A percentile compares a stretch with the other conserved stretches of the same genome.
phyloP scores from a whole-genome alignment of 2,113 vertebrate species.

The Heptranchias perlo region DNA sequence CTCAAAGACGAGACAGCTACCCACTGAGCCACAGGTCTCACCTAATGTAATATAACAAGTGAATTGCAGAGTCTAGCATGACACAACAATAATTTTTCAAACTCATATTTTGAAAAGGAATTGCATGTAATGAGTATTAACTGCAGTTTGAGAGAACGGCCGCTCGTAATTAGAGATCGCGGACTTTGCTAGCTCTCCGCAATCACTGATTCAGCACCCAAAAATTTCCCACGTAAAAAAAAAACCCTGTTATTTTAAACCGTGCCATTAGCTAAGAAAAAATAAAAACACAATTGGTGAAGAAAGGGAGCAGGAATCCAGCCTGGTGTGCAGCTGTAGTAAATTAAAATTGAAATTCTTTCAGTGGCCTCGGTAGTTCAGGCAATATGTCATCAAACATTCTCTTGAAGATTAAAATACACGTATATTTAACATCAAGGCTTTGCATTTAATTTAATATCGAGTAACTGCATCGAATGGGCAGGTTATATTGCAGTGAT shows the following conservation, averaged over 20 bases:
- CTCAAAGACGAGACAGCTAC: background rate
- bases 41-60: background rate
- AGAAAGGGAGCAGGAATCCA: background rate
- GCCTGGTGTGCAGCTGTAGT: background rate
- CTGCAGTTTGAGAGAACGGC: background rate
- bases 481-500: background rate
- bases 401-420: background rate
- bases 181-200: background rate
- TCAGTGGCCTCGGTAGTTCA: background rate
- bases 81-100: background rate
- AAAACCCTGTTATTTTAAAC: conserved; percentile 7
- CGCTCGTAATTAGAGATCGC: background rate
- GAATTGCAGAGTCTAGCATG: background rate
- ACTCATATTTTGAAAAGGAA: background rate
- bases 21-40: background rate
- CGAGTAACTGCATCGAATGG: background rate
- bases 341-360: background rate
- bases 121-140: background rate
- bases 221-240: background rate
- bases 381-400: background rate
- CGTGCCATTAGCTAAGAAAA: conserved; percentile 9
- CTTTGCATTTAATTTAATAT: background rate
- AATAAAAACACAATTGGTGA: background rate
- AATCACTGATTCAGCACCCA: background rate
- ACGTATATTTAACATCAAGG: background rate